A percentile compares a stretch with the other conserved stretches of the same genome.
These are phyloP conservation scores for Sanderia malayensis DNA, from an alignment of 30 jellyfish, hydroid and myxozoan species.

Conservation along the genomic window DNA sequence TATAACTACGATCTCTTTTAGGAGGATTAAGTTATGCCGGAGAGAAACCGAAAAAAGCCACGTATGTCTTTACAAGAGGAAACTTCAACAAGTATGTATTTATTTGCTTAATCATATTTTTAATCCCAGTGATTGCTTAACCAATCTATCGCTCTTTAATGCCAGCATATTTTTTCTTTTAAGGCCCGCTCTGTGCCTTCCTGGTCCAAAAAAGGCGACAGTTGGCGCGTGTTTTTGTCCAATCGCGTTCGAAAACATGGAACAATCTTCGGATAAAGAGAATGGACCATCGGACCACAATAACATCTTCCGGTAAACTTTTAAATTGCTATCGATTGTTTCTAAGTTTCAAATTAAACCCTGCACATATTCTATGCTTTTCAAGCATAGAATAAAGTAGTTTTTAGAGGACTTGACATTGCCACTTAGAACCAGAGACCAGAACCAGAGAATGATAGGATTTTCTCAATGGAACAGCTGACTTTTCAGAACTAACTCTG, in stretches of 20 bases:
- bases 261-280: slow-evolving; percentile 29
- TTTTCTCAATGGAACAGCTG: too few relatives aligned
- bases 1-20: too few relatives aligned
- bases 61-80: slow-evolving; percentile 85
- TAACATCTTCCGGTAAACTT: slow-evolving; percentile 34
- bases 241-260: slow-evolving; percentile 65
- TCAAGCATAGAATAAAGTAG: too few relatives aligned
- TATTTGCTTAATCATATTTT: neutral
- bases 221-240: slow-evolving; percentile 89
- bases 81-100: slow-evolving; percentile 65
- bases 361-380: too few relatives aligned
- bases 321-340: too few relatives aligned
- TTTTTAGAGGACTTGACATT: too few relatives aligned
- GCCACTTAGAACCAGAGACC: too few relatives aligned
- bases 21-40: slow-evolving; percentile 85
- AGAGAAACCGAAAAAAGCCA: slow-evolving; percentile 71
- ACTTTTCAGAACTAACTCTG: too few relatives aligned
- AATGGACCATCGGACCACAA: slow-evolving; percentile 3
- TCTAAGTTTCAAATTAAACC: too few relatives aligned
- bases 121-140: neutral
- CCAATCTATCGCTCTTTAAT: too few relatives aligned
- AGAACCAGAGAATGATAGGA: too few relatives aligned
- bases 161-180: neutral
- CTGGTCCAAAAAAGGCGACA: slow-evolving; percentile 80
- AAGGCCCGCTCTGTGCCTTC: slow-evolving; percentile 90